phyloP scores from a whole-genome alignment of 1,140 invertebrate species.

The Bombus sibiricus region DNA sequence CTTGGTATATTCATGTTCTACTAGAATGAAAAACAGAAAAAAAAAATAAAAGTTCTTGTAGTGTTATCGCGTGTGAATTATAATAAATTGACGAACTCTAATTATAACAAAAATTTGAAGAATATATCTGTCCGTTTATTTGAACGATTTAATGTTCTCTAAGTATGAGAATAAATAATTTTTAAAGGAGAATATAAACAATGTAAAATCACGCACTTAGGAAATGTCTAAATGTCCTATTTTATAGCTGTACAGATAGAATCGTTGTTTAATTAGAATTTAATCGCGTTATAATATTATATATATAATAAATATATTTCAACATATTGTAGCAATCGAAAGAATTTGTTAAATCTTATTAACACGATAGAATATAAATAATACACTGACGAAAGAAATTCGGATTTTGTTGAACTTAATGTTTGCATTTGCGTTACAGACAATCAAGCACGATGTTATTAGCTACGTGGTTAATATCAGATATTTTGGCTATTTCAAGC shows the following conservation, averaged over 20 bases:
- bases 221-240: neutral
- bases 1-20: neutral
- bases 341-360: no score
- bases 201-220: neutral
- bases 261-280: neutral
- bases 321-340: neutral
- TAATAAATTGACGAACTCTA: neutral
- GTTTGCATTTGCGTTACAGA: neutral
- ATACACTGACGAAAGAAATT: no score
- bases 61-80: no score
- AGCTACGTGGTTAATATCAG: neutral
- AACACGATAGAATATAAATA: no score
- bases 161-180: neutral
- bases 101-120: neutral
- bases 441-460: slow-evolving; percentile 5
- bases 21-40: neutral
- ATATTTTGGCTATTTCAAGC: slow-evolving; percentile 1
- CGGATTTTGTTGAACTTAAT: neutral
- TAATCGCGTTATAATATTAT: neutral
- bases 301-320: neutral
- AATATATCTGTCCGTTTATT: neutral
- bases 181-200: neutral
- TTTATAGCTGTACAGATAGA: neutral
- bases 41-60: neutral
- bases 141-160: neutral